Base-by-base conservation (phyloP, 2,113 vertebrate genomes). In the Tautogolabrus adspersus region DNA sequence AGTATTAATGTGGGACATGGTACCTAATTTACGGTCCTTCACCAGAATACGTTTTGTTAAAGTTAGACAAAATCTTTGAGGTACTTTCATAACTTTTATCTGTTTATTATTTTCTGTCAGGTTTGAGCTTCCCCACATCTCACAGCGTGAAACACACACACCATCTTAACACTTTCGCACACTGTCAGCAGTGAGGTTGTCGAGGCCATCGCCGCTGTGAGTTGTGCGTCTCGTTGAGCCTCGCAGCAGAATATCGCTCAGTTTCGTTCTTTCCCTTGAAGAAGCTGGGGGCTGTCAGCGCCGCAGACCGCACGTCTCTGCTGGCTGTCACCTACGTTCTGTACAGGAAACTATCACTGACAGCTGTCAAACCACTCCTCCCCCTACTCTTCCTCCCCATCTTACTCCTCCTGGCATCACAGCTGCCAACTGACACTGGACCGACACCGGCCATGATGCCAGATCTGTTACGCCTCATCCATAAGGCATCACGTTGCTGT, bases 301-400 rank as follows among this genome's bases (percentile, higher is more conserved):
- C 72, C n/a, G 77, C 70, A 38, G 83, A 80, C 69, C 34, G 55
- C 47, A 54, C 66, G 23, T 44, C 77, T 87, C 87, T 84, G 72
- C 77, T 46, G 42, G 46, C 85, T 84, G 86, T 89, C 83, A 84
- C 79, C 72, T 37, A 57, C 55, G 18, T 49, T 67, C 73, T 69
- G 81, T 72, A 72, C 66, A 76, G 73, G 80, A 82, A 86, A 82
- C 73, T 44, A 71, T 79, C 87, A 79, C 65, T 77, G 84, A 72
- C 84, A 85, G 75, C 81, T 84, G 77, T 79, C 75, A 75, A 1
- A 13, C 56, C 61, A 57, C 38, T 16, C 67, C 60, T 15, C 66
- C 63, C 59, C 66, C 21, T 78, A 76, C 52, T 55, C 64, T 30
- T 16, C 67, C 60, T 11, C 66, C 63, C 30, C 51, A 3, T 76